Conservation (phyloP, 2,113 vertebrate genomes). For the Sterna hirundo region DNA sequence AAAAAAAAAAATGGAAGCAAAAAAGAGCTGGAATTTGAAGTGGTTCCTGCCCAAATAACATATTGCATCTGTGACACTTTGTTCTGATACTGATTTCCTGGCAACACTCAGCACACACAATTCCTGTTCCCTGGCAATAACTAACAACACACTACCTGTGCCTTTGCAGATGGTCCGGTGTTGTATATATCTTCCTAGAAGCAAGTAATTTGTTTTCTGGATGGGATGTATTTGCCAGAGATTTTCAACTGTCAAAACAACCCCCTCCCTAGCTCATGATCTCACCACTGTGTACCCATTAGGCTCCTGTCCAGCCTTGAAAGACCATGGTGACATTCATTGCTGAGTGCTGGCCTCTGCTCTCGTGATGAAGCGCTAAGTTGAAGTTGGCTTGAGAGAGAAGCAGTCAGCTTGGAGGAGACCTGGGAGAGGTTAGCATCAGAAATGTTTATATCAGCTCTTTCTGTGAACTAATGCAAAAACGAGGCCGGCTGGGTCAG, state of each 20-base stretch:
- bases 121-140: conserved; percentile 7
- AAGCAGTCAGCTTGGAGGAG: neutral
- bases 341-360: neutral
- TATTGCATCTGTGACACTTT: neutral
- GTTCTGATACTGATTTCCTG: conserved; percentile 29
- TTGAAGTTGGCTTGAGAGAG: conserved; percentile 41
- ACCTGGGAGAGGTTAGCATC: neutral
- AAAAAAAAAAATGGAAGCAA: neutral
- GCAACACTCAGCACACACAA: neutral
- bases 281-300: neutral
- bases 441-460: conserved; percentile 15
- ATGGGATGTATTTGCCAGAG: conserved; percentile 12
- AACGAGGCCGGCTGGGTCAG: neutral
- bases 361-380: conserved; percentile 26
- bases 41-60: neutral
- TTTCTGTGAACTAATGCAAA: conserved; percentile 8
- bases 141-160: conserved; percentile 31
- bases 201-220: conserved; percentile 14
- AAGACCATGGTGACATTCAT: conserved; percentile 34
- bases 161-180: neutral
- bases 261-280: neutral
- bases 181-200: neutral
- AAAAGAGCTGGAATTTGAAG: neutral
- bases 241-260: conserved; percentile 48
- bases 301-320: conserved; percentile 35